A percentile compares a stretch with the other conserved stretches of the same genome.
phyloP scores from a whole-genome alignment of 2,888 invertebrate genomes.

The Agonopterix heracliana region DNA sequence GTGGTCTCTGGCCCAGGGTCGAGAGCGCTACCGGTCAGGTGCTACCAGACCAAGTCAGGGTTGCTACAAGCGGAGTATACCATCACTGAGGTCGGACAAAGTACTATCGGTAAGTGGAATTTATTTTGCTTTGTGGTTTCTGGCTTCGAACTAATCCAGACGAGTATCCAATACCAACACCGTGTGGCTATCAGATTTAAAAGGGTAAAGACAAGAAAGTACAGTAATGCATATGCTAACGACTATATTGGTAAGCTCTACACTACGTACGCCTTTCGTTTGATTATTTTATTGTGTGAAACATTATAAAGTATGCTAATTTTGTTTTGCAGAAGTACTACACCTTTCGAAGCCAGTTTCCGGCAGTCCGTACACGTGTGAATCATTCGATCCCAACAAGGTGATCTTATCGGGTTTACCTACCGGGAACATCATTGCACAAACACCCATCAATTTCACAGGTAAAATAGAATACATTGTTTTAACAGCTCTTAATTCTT shows the following conservation, averaged over 20 bases:
- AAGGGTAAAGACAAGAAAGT: no score
- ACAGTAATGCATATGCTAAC: no score
- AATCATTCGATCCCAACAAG: conserved; percentile 91
- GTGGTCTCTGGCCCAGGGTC: conserved; percentile 89
- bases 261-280: no score
- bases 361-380: conserved; percentile 96
- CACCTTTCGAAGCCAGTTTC: conserved; percentile 92
- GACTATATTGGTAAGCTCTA: no score
- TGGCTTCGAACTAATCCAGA: no score
- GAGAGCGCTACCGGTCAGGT: conserved; percentile 89
- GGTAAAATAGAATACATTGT: conserved; percentile 67
- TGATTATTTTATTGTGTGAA: no score
- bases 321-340: conserved; percentile 83
- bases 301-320: no score
- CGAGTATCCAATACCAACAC: no score
- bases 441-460: conserved; percentile 88
- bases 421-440: conserved; percentile 85
- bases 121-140: no score
- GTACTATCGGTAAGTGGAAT: conserved; percentile 76
- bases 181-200: no score
- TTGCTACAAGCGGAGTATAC: conserved; percentile 96
- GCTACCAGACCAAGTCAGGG: conserved; percentile 97
- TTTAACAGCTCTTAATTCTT: no score
- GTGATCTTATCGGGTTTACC: conserved; percentile 87
- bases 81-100: conserved; percentile 84